These are phyloP conservation scores for Agrotis exclamationis DNA, from an alignment of 2,888 invertebrate genomes.

Conservation along the genomic window DNA sequence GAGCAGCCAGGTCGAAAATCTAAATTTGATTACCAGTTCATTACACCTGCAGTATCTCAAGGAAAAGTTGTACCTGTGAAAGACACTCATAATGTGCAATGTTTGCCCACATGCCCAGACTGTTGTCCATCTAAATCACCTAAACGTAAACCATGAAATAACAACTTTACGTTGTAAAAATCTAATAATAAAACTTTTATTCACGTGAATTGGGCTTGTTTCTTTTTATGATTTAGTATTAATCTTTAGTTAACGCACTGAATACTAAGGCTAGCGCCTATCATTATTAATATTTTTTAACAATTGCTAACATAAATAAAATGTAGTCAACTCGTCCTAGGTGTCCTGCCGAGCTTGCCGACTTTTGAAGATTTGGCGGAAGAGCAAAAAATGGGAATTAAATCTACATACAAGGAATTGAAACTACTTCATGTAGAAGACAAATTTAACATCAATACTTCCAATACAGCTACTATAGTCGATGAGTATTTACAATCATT, in stretches of 20 bases:
- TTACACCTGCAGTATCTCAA: constrained; percentile 78
- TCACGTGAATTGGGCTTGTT: constrained; percentile 30
- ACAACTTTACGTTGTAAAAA: constrained; percentile 36
- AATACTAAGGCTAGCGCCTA: constrained; percentile 46
- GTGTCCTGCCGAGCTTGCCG: constrained; percentile 80
- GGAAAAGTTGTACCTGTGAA: constrained; percentile 77
- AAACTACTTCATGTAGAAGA: constrained; percentile 53
- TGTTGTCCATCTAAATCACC: constrained; percentile 69
- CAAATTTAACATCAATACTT: constrained; percentile 46
- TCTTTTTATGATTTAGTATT: constrained; percentile 41
- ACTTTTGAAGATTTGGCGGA: constrained; percentile 76
- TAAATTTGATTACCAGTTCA: constrained; percentile 85
- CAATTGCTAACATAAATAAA: constrained; percentile 69
- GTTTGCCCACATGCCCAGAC: constrained; percentile 72
- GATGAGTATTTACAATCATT: constrained; percentile 60
- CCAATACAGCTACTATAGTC: constrained; percentile 49
- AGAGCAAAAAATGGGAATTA: constrained; percentile 71
- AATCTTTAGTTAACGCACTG: constrained; percentile 1
- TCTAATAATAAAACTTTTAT: constrained; percentile 61
- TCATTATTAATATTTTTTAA: constrained; percentile 15
- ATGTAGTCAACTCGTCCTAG: constrained; percentile 81
- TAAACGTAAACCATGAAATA: constrained; percentile 55
- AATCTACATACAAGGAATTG: constrained; percentile 55
- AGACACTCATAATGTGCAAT: constrained; percentile 85
- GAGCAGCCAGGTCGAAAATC: constrained; percentile 86